These are phyloP conservation scores for Antheraea yamamai DNA, from an alignment of 2,888 invertebrate species.

Conservation along the genomic window DNA sequence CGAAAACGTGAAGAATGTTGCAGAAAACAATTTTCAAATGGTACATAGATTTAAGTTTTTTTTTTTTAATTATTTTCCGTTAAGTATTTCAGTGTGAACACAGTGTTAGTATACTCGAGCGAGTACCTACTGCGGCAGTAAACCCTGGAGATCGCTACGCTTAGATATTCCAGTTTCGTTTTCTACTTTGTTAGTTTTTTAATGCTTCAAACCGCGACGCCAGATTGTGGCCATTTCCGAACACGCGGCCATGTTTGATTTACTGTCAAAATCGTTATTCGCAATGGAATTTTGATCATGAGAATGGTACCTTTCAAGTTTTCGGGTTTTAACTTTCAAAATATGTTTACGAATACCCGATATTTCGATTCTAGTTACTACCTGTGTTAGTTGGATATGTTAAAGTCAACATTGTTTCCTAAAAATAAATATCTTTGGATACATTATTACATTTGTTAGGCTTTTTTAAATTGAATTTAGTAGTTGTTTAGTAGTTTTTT, in stretches of 20 bases:
- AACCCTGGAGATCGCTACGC: slow-evolving; percentile 36
- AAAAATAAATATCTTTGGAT: too few species aligned
- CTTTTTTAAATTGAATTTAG: too few species aligned
- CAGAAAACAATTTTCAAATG: too few species aligned
- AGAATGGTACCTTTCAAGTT: background rate
- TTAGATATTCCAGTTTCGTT: slow-evolving; percentile 38
- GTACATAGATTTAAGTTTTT: background rate
- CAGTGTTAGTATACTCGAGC: slow-evolving; percentile 27
- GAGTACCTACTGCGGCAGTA: slow-evolving; percentile 31
- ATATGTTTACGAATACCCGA: background rate
- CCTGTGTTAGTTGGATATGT: too few species aligned
- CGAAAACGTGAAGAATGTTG: too few species aligned
- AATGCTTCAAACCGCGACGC: slow-evolving; percentile 30
- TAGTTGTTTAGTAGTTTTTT: too few species aligned
- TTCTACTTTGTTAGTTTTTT: slow-evolving; percentile 42
- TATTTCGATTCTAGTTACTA: too few species aligned
- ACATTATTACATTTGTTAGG: too few species aligned
- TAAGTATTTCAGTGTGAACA: slow-evolving; percentile 28
- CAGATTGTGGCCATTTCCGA: slow-evolving; percentile 31
- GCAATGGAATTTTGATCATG: background rate
- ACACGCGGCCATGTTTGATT: slow-evolving; percentile 34
- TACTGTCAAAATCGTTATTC: slow-evolving; percentile 27
- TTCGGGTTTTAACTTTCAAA: background rate
- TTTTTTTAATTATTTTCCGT: background rate
- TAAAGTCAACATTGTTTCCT: too few species aligned